Percentiles rank a stretch among this genome's conserved stretches.
Conservation (phyloP, 2,113 vertebrate genomes). For the Antechinus flavipes region DNA sequence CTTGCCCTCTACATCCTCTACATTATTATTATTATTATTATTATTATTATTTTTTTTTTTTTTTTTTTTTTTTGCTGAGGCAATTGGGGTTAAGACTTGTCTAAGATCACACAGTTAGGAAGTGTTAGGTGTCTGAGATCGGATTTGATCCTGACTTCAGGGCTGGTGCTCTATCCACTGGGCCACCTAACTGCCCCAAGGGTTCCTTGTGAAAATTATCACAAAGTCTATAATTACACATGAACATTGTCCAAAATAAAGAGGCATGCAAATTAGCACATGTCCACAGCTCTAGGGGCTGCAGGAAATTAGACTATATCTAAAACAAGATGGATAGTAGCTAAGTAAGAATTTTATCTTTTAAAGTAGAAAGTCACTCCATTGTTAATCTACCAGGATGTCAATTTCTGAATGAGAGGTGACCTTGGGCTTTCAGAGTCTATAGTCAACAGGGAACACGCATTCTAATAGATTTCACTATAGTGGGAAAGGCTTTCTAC, state of each 20-base stretch:
- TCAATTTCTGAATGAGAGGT: background rate
- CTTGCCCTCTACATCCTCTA: too few species aligned
- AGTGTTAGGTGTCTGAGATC: too few species aligned
- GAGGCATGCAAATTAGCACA: constrained; percentile 32
- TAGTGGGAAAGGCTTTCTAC: background rate
- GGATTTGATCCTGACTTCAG: too few species aligned
- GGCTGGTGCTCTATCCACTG: too few species aligned
- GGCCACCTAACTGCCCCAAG: background rate
- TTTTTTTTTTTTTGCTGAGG: too few species aligned
- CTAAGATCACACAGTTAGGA: too few species aligned
- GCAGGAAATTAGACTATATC: constrained; percentile 6
- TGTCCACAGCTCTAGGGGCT: background rate
- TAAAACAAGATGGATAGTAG: constrained; percentile 29
- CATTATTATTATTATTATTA: too few species aligned
- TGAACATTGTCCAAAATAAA: constrained; percentile 62
- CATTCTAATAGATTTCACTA: background rate
- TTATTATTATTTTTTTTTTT: too few species aligned
- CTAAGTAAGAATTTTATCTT: constrained; percentile 30
- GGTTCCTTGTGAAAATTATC: constrained; percentile 41
- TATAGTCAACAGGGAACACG: background rate
- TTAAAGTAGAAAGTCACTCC: constrained; percentile 3
- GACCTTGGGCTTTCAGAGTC: background rate
- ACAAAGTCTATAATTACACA: constrained; percentile 29
- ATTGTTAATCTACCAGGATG: background rate
- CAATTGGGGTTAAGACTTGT: too few species aligned